Evolutionary conservation across 2,113 vertebrate species (phyloP), one percentile per base, ranked within the genome.

Genomic region (Bostrychus sinensis): DNA sequence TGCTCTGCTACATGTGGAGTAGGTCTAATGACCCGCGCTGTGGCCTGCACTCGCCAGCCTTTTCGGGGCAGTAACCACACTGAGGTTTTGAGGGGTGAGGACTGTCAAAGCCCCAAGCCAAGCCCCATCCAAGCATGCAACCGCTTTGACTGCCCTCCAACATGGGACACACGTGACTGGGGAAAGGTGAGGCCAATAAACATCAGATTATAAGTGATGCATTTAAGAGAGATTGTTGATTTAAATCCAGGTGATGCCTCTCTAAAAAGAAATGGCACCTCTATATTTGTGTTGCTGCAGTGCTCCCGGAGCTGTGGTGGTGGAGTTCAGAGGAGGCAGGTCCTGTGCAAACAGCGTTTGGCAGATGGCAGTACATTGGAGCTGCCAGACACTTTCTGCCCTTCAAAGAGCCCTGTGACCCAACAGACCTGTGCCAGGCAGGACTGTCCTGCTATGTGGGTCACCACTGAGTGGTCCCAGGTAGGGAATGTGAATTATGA

Each of bases 1-100:
- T 99, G 97, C 68, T 96, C 95, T 43, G 92, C 95, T 51, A 95
- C 94, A 9, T 99, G 97, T 75, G 97, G 97, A 0, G 94, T 96
- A 22, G 96, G 97, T 61, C 86, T 99, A 26, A 94, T 94, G 83
- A 96, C 93, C 58, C 92, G 97, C 38, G 85, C 93, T 10, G 93
- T 98, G 74, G 89, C 86, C 54, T 99, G 96, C 58, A 91, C 88
- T 56, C 93, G 94, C 50, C 91, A 89, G 1, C 89, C 93, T 2
- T 94, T 91, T 72, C 85, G 88, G 72, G 91, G 93, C 70, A 92
- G 88, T 66, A 95, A 96, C 1, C 90, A 88, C 45, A 94, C 94
- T 0, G 81, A 91, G 39, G 85, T 91, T 66, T 78, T 96, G 66
- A 91, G 90, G 38, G 93, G 95, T 5, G 91, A 93, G 45, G 85